phyloP scores from a whole-genome alignment of 2,797 vertebrate genomes.

The Bradypodion pumilum region DNA sequence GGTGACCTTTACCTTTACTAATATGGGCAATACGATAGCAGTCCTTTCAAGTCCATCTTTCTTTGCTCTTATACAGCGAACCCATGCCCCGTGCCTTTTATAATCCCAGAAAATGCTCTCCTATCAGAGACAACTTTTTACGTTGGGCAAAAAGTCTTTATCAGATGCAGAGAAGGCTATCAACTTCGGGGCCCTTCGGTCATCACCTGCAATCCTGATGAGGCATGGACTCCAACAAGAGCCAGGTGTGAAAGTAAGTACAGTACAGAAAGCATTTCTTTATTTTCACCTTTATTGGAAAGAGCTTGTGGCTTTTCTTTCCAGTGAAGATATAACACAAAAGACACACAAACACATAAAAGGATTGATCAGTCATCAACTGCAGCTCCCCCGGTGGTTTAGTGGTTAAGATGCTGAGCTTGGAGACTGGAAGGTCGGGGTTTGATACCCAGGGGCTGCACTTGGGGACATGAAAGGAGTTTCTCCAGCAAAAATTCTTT shows the following conservation, averaged over 20 bases:
- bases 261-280: background rate
- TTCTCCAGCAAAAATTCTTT: too few relatives aligned
- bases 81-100: slow-evolving; percentile 86
- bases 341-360: background rate
- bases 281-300: background rate
- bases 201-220: slow-evolving; percentile 88
- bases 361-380: background rate
- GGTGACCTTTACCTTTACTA: slow-evolving; percentile 17
- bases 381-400: too few relatives aligned
- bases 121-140: slow-evolving; percentile 82
- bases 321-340: background rate
- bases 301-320: background rate
- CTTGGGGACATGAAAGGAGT: too few relatives aligned
- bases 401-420: too few relatives aligned
- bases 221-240: slow-evolving; percentile 87
- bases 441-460: too few relatives aligned
- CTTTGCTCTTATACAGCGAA: slow-evolving; percentile 79
- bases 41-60: slow-evolving; percentile 23
- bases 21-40: background rate
- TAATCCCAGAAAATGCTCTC: slow-evolving; percentile 81
- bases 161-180: slow-evolving; percentile 90
- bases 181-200: slow-evolving; percentile 79
- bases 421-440: too few relatives aligned
- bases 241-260: slow-evolving; percentile 92
- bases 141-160: slow-evolving; percentile 85